phyloP scores from a whole-genome alignment of 2,888 invertebrate genomes.

The Thymelicus sylvestris region DNA sequence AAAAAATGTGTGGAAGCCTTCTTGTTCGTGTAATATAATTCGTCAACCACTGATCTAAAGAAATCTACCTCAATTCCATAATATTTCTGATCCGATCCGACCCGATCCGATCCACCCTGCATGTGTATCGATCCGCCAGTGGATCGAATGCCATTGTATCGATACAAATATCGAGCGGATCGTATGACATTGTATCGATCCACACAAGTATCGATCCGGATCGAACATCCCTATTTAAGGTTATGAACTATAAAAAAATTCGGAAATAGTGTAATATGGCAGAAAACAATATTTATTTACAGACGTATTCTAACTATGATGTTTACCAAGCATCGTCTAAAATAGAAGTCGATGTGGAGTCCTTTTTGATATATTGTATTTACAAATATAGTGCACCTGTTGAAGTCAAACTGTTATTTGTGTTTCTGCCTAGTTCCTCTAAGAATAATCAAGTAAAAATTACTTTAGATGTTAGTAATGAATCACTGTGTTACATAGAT shows the following conservation, averaged over 20 bases:
- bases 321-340: conserved; percentile 48
- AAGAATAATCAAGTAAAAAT: conserved; percentile 14
- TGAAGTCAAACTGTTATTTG: conserved; percentile 70
- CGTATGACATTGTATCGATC: too few relatives aligned
- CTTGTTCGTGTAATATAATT: too few relatives aligned
- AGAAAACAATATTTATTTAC: conserved; percentile 59
- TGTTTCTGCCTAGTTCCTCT: conserved; percentile 46
- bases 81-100: too few relatives aligned
- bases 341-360: conserved; percentile 82
- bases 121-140: too few relatives aligned
- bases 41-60: too few relatives aligned
- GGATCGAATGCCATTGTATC: too few relatives aligned
- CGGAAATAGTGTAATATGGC: conserved; percentile 45
- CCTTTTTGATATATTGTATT: conserved; percentile 86
- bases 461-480: not conserved
- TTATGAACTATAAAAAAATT: not conserved
- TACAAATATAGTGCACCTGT: conserved; percentile 84
- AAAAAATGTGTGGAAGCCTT: too few relatives aligned
- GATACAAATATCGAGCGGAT: too few relatives aligned
- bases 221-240: too few relatives aligned
- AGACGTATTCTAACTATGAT: conserved; percentile 53
- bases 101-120: too few relatives aligned
- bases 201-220: too few relatives aligned
- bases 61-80: too few relatives aligned
- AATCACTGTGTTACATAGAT: conserved; percentile 45